Evolutionary conservation across 2,113 vertebrate genomes (phyloP), one percentile per base, ranked within the genome.

Genomic region (Thalassoma bifasciatum): DNA sequence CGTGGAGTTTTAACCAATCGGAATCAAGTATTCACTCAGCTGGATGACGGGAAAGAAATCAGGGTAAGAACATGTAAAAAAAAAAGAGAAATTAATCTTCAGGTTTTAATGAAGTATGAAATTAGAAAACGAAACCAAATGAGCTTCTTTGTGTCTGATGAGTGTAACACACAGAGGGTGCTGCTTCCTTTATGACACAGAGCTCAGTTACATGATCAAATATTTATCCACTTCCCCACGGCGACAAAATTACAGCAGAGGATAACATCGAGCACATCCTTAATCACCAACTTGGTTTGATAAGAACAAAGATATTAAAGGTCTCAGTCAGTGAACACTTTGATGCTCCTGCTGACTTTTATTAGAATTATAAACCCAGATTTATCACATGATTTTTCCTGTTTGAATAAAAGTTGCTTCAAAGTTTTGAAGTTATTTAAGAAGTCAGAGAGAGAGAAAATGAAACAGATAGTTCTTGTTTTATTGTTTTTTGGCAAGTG

Each of bases 381-480:
- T 30, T 30, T 30, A 30, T 30, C 30, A 30, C 30, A n/a, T n/a
- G n/a, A n/a, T n/a, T n/a, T n/a, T n/a, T n/a, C n/a, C n/a, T n/a
- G n/a, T n/a, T n/a, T 30, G 30, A 6, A 30, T 30, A 6, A 30
- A 30, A 30, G 30, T 30, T 30, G 30, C 30, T 30, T 30, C 6
- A 6, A 30, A 4, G 30, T 30, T 30, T 30, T 30, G 6, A 30
- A 30, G 30, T 30, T 30, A 4, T 6, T 30, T 30, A 30, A 30
- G 30, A 30, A 4, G 30, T 30, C n/a, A n/a, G n/a, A n/a, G n/a
- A n/a, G n/a, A n/a, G n/a, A n/a, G n/a, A n/a, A n/a, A n/a, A n/a
- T n/a, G n/a, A n/a, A n/a, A n/a, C n/a, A n/a, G n/a, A 85, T 91
- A 93, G 93, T 92, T 90, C 92, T 86, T 86, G 16, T 8, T 40